phyloP scores from a whole-genome alignment of 1,140 invertebrate species.

The Platyscapa corneri region DNA sequence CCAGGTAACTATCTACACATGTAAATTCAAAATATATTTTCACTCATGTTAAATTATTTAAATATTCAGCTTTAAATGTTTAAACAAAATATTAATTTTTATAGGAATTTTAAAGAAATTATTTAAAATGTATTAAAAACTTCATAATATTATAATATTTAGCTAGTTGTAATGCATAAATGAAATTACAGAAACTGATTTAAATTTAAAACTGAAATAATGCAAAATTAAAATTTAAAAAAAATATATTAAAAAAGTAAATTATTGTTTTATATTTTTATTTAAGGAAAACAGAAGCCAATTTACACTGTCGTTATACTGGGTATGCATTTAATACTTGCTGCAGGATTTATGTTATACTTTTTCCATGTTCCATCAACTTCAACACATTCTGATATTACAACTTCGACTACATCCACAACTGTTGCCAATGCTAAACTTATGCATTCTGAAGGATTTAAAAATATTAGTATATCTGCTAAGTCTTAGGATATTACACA shows the following conservation, averaged over 20 bases:
- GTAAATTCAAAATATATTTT: not conserved
- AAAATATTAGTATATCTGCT: not conserved
- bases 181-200: too few relatives aligned
- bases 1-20: slow-evolving; percentile 71
- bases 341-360: slow-evolving; percentile 89
- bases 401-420: not conserved
- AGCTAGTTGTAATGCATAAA: not conserved
- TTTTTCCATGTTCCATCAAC: slow-evolving; percentile 77
- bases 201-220: too few relatives aligned
- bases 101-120: not conserved
- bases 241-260: not conserved
- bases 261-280: not conserved
- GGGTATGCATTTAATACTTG: slow-evolving; percentile 85
- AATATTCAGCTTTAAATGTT: too few relatives aligned
- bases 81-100: not conserved
- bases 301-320: slow-evolving; percentile 82
- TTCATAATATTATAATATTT: not conserved
- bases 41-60: too few relatives aligned
- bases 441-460: not conserved
- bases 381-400: not conserved
- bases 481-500: not conserved
- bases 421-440: slow-evolving; percentile 11
- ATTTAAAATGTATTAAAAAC: not conserved
- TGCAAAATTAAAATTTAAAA: not conserved
- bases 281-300: slow-evolving; percentile 74